Evolutionary conservation across 53 echinoderm and acorn worm species (phyloP).

Genomic region (Stichopus horrens): DNA sequence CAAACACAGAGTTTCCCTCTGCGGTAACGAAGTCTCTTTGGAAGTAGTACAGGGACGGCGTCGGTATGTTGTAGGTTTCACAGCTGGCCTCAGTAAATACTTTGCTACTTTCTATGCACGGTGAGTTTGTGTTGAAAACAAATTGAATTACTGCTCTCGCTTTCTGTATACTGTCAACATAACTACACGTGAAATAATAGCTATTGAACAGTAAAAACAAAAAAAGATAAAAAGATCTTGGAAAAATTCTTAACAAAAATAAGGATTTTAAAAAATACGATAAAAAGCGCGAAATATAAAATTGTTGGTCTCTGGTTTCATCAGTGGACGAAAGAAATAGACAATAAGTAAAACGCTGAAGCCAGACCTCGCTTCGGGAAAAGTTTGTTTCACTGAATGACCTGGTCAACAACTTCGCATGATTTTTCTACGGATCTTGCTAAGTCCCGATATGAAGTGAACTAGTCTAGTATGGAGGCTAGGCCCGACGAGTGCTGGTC

Average conservation of each 20-base stretch:
- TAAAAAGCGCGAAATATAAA: background rate
- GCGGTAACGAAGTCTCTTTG: conserved; percentile 7
- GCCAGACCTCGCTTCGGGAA: conserved; percentile 18
- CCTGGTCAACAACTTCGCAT: conserved; percentile 36
- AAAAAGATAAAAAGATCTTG: background rate
- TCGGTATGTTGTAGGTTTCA: background rate
- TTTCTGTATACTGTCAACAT: background rate
- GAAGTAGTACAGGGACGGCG: conserved; percentile 2
- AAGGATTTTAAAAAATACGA: background rate
- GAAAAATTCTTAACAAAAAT: background rate
- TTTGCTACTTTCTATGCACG: too few species aligned
- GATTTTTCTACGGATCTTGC: conserved; percentile 44
- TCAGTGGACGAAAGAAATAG: background rate
- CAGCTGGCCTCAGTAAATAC: background rate
- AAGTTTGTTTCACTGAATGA: conserved; percentile 28
- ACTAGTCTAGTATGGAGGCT: background rate
- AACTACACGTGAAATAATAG: background rate
- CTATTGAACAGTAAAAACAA: background rate
- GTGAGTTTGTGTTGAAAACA: background rate
- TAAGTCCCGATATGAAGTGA: conserved; percentile 1
- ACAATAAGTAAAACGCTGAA: background rate
- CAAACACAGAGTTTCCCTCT: conserved; percentile 14
- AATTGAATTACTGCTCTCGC: conserved; percentile 17
- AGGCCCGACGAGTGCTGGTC: conserved; percentile 26
- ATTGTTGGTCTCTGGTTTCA: background rate